Evolutionary conservation across 2,888 invertebrate genomes (phyloP), one percentile per base, ranked within the genome.

Genomic region (Drosophila pseudotalamancana): DNA sequence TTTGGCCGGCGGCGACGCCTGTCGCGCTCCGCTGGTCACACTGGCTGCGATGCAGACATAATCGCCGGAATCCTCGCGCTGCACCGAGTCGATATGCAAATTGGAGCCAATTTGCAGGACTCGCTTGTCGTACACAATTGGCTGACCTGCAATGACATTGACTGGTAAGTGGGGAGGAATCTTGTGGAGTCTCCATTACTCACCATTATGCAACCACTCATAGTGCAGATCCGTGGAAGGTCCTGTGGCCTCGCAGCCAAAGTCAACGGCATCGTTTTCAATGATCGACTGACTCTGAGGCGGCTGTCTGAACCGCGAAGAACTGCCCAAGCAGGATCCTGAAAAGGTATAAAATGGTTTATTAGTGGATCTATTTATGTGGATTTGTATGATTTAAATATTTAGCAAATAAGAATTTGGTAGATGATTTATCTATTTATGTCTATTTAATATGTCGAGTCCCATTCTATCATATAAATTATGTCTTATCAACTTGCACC

Each of bases 11-110:
- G 91, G 91, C 59, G 91, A 91, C 51, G 91, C 91, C 80, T 90
- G 90, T 67, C 91, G 88, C 80, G 91, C 91, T 65, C 91, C 91
- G 77, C 88, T 91, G 70, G 88, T 82, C 70, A 77, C 77, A 77
- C 89, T 90, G 69, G 90, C 90, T 45, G 91, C 91, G 72, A 91
- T 91, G 72, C 91, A 91, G 60, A 90, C 89, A 80, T 90, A 91
- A 76, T 91, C 90, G 29, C 91, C 91, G 61, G 70, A 87, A 87
- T 91, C 91, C 45, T 81, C 84, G 64, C 88, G 88, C 65, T 86
- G 80, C 76, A 89, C 89, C 27, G 88, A 70, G 63, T 89, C 89
- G 68, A 91, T 86, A 85, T 90, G 91, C 79, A 91, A 89, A 89
- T 90, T 89, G 67, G 89, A 87, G 59, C 84, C 90, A 70, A 89